A percentile compares a stretch with the other conserved stretches of the same genome.
Evolutionary conservation across 2,113 vertebrate species (phyloP).

Genomic region (Tiliqua scincoides): DNA sequence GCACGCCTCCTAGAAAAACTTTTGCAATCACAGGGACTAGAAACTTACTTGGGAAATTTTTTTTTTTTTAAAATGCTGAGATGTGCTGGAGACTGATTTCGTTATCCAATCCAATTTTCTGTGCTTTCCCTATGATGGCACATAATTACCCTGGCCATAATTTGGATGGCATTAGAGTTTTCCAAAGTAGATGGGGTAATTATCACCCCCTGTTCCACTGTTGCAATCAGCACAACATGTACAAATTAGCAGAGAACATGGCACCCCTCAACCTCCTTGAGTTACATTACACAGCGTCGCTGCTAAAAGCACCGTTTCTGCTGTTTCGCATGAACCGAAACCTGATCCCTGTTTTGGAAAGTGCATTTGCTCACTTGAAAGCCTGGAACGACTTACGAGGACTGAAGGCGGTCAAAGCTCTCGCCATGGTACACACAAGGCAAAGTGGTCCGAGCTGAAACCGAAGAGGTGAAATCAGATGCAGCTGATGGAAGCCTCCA

Average conservation of each 20-base stretch:
- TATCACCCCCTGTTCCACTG: not conserved
- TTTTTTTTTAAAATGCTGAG: not conserved
- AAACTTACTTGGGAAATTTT: not conserved
- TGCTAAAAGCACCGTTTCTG: conserved; percentile 35
- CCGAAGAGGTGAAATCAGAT: conserved; percentile 21
- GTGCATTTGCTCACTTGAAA: not conserved
- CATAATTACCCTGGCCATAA: not conserved
- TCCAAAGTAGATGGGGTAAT: not conserved
- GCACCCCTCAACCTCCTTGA: not conserved
- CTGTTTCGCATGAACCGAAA: conserved; percentile 28
- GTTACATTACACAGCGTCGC: conserved; percentile 27
- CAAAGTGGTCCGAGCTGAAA: conserved; percentile 34
- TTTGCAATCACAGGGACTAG: not conserved
- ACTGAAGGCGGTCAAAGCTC: not conserved
- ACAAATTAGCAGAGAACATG: conserved; percentile 4
- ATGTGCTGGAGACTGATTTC: not conserved
- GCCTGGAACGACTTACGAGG: conserved; percentile 54
- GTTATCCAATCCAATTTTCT: not conserved
- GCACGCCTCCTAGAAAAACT: not conserved
- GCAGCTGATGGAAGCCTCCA: conserved; percentile 18
- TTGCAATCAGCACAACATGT: not conserved
- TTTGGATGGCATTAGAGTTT: not conserved
- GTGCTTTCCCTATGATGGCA: not conserved
- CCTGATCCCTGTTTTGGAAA: conserved; percentile 53
- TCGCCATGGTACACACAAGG: not conserved